phyloP scores from a whole-genome alignment of 2,888 invertebrate genomes.

The Desoria tigrina region DNA sequence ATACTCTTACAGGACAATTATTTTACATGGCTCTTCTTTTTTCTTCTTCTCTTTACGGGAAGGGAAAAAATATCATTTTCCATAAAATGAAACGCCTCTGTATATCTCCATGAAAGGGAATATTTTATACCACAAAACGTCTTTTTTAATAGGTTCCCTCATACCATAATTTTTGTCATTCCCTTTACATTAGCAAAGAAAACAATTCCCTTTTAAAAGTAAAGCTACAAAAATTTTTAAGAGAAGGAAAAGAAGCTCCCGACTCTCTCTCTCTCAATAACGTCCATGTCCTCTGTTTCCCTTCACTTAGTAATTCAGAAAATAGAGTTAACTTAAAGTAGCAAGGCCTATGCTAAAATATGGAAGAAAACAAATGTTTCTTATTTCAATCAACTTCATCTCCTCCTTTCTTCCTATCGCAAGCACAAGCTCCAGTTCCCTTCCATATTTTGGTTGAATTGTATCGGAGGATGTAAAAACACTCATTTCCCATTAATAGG shows the following conservation, averaged over 20 bases:
- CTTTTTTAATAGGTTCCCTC: slow-evolving; percentile 44
- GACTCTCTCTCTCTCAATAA: too few relatives aligned
- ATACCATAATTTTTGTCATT: slow-evolving; percentile 46
- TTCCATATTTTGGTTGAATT: too few relatives aligned
- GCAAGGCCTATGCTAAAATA: too few relatives aligned
- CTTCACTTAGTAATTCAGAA: too few relatives aligned
- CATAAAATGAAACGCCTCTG: slow-evolving; percentile 43
- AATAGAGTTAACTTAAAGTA: too few relatives aligned
- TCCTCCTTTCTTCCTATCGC: too few relatives aligned
- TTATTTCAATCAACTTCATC: too few relatives aligned
- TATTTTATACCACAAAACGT: slow-evolving; percentile 47
- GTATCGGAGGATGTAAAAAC: too few relatives aligned
- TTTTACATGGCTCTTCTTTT: slow-evolving; percentile 42
- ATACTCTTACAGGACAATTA: slow-evolving; percentile 40
- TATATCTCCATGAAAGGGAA: slow-evolving; percentile 46
- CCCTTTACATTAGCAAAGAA: slow-evolving; percentile 47
- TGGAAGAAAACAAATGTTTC: too few relatives aligned
- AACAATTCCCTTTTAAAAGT: slow-evolving; percentile 31
- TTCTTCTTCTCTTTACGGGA: slow-evolving; percentile 8
- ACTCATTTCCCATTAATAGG: too few relatives aligned
- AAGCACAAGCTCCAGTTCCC: too few relatives aligned
- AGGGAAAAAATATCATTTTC: slow-evolving; percentile 46
- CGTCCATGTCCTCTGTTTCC: too few relatives aligned
- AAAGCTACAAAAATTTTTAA: slow-evolving; percentile 16
- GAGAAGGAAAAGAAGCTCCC: slow-evolving; percentile 1